These are phyloP conservation scores for Ceryle rudis DNA, from an alignment of 2,797 vertebrate species.

Conservation along the genomic window DNA sequence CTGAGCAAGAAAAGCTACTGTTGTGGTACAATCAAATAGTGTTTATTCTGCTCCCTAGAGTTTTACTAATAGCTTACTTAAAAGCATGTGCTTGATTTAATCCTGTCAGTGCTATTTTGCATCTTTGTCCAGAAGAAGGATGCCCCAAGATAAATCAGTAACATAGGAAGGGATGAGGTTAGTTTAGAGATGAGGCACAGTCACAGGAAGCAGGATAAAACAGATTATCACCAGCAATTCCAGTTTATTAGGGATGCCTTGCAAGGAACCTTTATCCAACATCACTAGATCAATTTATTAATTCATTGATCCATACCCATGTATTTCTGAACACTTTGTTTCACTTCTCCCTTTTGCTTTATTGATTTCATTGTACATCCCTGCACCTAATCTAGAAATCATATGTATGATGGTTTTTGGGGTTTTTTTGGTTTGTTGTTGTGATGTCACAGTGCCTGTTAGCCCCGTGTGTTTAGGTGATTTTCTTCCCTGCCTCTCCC, in stretches of 20 bases:
- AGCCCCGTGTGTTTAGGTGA: neutral
- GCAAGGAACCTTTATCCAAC: neutral
- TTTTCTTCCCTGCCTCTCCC: neutral
- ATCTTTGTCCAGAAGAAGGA: neutral
- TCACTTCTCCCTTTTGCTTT: neutral
- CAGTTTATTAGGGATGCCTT: neutral
- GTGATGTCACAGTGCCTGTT: neutral
- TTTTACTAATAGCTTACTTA: neutral
- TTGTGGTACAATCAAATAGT: neutral
- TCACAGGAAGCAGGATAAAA: neutral
- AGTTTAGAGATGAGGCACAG: neutral
- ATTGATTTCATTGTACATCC: neutral
- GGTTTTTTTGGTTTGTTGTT: no score
- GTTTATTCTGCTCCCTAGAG: neutral
- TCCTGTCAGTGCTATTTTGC: neutral
- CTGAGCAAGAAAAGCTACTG: neutral
- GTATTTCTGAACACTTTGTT: neutral
- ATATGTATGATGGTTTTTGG: neutral
- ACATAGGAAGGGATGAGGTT: neutral
- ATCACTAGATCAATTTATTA: neutral
- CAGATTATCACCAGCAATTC: neutral
- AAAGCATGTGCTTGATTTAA: conserved; percentile 2
- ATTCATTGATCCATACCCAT: neutral
- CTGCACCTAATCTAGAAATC: neutral
- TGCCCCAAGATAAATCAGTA: neutral